Base-by-base conservation (phyloP, 2,888 invertebrate species). In the Maniola hyperantus region DNA sequence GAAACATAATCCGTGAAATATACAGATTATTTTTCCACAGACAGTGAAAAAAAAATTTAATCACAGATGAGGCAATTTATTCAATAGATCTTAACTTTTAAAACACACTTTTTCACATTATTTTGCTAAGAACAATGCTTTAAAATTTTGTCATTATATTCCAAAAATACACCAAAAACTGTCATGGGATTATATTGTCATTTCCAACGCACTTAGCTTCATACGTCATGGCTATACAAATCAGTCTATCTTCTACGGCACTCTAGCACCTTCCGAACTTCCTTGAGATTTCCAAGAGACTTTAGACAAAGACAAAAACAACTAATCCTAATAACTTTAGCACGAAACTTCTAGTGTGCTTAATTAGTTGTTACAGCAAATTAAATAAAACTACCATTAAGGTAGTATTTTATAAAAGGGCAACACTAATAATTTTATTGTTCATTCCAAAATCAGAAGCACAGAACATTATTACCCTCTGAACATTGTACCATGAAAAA, bases 161-260 rank as follows among this genome's bases (percentile, higher is more conserved):
- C 39, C 39, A 55, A 57, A 57, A 57, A 42, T 57, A 57, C 57
- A 42, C 55, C 36, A 18, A 55, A 36, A 8, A 57, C 13, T 74
- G 69, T 79, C 77, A 72, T 72, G 73, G 76, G 77, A 77, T 67
- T 8, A 48, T 18, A 44, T 51, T 76, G 82, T 83, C 81, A 83
- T 81, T 82, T 77, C 76, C 73, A 77, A 80, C 79, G 74, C 73
- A 58, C 69, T 77, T 74, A 74, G 77, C 82, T 84, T 74, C 77
- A 82, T 83, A 86, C 78, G 85, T 89, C 89, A 89, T 88, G 88
- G 88, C 88, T 87, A 85, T 84, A 88, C 87, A 88, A 81, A 81
- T 90, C 90, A 89, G 89, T 90, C 91, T 89, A 88, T 85, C 79
- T 77, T 85, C 80, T 80, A 82, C 83, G 87, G 88, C 83, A 83